Percentiles rank a stretch among this genome's conserved stretches.
phyloP scores from a whole-genome alignment of 2,113 vertebrate genomes.

The Elgaria multicarinata region DNA sequence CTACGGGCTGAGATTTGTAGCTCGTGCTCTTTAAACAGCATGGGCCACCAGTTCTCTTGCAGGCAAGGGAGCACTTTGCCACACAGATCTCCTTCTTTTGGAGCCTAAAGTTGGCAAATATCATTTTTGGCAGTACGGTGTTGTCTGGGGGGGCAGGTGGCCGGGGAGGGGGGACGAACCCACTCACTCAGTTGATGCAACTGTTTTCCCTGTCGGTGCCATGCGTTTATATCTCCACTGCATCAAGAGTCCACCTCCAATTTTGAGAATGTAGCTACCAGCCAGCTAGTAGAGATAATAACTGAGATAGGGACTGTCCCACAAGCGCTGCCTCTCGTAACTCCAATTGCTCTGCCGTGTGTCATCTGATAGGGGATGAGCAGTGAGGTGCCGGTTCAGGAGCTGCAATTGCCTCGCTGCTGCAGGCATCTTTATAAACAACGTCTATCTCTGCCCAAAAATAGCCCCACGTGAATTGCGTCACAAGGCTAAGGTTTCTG shows the following conservation, averaged over 20 bases:
- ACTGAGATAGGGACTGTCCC: neutral
- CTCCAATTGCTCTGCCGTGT: neutral
- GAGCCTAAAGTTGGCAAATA: neutral
- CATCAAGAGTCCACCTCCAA: neutral
- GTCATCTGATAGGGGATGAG: neutral
- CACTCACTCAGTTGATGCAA: neutral
- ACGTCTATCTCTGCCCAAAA: neutral
- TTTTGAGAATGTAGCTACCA: neutral
- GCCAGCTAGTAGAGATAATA: neutral
- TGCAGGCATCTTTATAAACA: fast-evolving
- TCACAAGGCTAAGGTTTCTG: neutral
- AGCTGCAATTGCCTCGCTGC: fast-evolving
- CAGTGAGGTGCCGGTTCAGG: fast-evolving
- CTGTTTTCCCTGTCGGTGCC: too few relatives aligned
- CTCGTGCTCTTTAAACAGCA: neutral
- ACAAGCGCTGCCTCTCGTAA: neutral
- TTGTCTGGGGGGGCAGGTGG: neutral
- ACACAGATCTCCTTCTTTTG: neutral
- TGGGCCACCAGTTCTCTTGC: neutral
- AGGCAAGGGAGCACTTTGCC: neutral
- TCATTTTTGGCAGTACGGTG: neutral
- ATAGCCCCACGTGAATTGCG: neutral
- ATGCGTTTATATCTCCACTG: neutral
- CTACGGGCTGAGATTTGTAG: neutral
- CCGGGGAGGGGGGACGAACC: too few relatives aligned